Percentiles rank a stretch among this genome's conserved stretches.
Evolutionary conservation across 2,797 vertebrate genomes (phyloP).

Genomic region (Xenops minutus): DNA sequence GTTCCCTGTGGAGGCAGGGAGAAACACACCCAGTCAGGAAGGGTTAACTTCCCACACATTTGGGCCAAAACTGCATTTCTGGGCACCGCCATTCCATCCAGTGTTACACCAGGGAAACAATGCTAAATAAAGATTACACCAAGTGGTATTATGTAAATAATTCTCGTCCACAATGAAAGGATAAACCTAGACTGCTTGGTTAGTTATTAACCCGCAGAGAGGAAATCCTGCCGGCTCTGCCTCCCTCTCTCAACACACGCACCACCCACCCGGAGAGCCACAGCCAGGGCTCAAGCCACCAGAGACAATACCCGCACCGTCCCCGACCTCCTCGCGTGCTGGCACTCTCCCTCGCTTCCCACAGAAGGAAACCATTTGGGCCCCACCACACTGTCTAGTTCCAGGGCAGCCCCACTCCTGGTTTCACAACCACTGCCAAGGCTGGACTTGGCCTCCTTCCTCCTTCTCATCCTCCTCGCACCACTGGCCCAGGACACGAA

Average conservation of each 20-base stretch:
- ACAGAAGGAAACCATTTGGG: neutral
- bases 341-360: neutral
- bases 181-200: slow-evolving; percentile 42
- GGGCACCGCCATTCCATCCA: neutral
- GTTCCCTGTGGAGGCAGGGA: neutral
- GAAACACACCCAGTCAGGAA: neutral
- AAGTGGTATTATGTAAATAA: slow-evolving; percentile 59
- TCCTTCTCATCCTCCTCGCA: neutral
- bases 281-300: neutral
- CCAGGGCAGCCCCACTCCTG: rapidly evolving
- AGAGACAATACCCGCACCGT: neutral
- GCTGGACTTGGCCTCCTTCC: neutral
- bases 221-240: slow-evolving; percentile 52
- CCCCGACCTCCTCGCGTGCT: rapidly evolving
- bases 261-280: neutral
- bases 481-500: rapidly evolving
- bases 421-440: rapidly evolving
- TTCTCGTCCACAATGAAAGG: slow-evolving; percentile 51
- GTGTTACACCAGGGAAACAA: neutral
- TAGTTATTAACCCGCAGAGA: slow-evolving; percentile 53
- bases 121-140: slow-evolving; percentile 55
- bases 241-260: neutral
- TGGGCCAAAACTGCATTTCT: neutral
- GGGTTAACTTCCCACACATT: neutral
- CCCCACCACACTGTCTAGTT: neutral